Evolutionary conservation across 2,888 invertebrate species (phyloP), one percentile per base, ranked within the genome.

Genomic region (Theristus sp.): DNA sequence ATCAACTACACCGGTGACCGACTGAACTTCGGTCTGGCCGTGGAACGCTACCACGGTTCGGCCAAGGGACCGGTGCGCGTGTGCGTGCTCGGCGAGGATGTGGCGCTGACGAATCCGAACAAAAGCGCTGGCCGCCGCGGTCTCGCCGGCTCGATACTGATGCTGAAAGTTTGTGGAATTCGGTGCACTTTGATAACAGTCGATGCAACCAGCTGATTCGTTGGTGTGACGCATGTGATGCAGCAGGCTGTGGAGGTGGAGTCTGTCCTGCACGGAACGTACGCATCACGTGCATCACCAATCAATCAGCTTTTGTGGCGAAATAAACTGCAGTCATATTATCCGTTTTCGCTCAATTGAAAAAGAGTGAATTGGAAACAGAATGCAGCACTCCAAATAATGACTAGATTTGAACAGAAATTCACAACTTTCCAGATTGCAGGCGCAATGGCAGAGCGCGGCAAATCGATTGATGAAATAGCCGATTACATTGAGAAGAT

Each of bases 11-110:
- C 85, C 0, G 84, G 85, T 0, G 86, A 87, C 68, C 77, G 85
- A 62, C 75, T 88, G 24, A 87, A 85, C 74, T 88, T 88, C 72
- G 87, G 86, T 0, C 79, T 86, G 71, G 87, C 87, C 1, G 80
- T 84, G 22, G 86, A 87, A 72, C 81, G 83, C 13, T 2, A 24
- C 6, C 26, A 25, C 27, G 10, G 54, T 54, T 25, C 26, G 2
- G 54, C 2, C 47, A 60, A 26, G 13, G 49, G 47, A 1, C 82
- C 83, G 0, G 76, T 83, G 25, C 77, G 77, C 53, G 76, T 77
- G 70, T 72, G 81, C 25, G 79, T 83, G 6, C 81, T 86, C 0
- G 82, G 82, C 0, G 87, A 87, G 66, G 85, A 86, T 71, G 81
- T 82, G 60, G 83, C 84, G 0, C 70, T 78, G n/a, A 70, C 66